Evolutionary conservation across 2,888 invertebrate species (phyloP).

Genomic region (Melieria picta): DNA sequence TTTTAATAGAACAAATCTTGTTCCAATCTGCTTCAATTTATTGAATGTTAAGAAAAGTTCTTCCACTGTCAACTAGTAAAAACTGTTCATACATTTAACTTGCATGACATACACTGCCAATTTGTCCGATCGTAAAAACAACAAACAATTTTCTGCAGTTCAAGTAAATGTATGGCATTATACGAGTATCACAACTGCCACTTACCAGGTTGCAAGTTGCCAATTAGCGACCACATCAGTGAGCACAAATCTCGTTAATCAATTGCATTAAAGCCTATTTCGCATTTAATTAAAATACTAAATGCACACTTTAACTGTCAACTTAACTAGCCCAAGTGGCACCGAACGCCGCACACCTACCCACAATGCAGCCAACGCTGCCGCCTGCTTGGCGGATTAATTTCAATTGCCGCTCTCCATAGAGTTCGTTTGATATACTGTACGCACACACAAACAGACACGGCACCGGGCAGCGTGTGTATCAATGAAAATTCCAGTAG

Average conservation of each 20-base stretch:
- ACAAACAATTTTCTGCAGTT: no score
- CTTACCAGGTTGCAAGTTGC: no score
- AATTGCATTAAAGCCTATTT: slow-evolving; percentile 10
- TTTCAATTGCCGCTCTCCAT: slow-evolving; percentile 13
- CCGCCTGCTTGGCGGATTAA: slow-evolving; percentile 1
- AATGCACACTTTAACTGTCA: slow-evolving; percentile 18
- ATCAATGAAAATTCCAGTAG: slow-evolving; percentile 3
- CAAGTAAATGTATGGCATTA: no score
- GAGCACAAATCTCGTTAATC: slow-evolving; percentile 2
- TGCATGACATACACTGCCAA: no score
- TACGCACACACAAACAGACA: neutral
- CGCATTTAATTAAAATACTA: neutral
- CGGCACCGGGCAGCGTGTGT: neutral
- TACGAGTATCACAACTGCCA: no score
- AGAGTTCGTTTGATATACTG: neutral
- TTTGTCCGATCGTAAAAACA: no score
- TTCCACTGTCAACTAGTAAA: no score
- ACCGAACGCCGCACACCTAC: neutral
- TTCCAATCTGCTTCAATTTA: no score
- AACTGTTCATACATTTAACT: no score
- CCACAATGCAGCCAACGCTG: no score
- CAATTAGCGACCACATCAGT: neutral
- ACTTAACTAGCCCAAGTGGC: neutral
- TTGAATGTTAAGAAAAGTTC: no score
- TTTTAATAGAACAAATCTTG: no score